A percentile compares a stretch with the other conserved stretches of the same genome.
Evolutionary conservation across 2,113 vertebrate species (phyloP).

Genomic region (Tachysurus vachellii): DNA sequence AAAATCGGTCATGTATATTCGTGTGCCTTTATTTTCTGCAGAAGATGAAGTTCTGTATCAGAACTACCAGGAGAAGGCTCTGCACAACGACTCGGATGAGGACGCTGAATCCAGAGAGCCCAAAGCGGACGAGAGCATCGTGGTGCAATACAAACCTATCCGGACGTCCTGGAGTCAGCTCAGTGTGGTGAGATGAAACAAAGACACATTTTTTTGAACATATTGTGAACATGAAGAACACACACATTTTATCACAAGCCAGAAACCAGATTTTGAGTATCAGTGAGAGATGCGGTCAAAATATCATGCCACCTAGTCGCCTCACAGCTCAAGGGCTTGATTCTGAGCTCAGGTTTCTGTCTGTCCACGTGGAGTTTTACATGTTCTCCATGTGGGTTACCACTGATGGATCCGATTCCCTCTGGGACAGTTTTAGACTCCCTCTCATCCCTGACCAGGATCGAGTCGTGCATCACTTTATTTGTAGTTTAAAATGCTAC

Average conservation of each 20-base stretch:
- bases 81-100: slow-evolving; percentile 93
- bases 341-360: background rate
- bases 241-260: background rate
- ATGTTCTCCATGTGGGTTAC: background rate
- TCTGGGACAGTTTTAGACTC: background rate
- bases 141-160: slow-evolving; percentile 84
- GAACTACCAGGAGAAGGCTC: slow-evolving; percentile 95
- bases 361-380: background rate
- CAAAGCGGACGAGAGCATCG: slow-evolving; percentile 76
- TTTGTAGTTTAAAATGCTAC: too few species aligned
- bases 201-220: background rate
- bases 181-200: slow-evolving; percentile 78
- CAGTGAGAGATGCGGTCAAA: too few species aligned
- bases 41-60: slow-evolving; percentile 93
- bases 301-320: background rate
- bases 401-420: background rate
- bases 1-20: background rate
- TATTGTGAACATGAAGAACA: background rate
- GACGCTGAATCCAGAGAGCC: slow-evolving; percentile 79
- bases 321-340: background rate
- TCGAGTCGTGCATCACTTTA: background rate
- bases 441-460: background rate
- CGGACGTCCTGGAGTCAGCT: slow-evolving; percentile 93
- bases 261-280: background rate
- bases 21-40: slow-evolving; percentile 58